Base-by-base conservation (phyloP, 92 coral and sea anemone genomes). In the Nematostella vectensis region DNA sequence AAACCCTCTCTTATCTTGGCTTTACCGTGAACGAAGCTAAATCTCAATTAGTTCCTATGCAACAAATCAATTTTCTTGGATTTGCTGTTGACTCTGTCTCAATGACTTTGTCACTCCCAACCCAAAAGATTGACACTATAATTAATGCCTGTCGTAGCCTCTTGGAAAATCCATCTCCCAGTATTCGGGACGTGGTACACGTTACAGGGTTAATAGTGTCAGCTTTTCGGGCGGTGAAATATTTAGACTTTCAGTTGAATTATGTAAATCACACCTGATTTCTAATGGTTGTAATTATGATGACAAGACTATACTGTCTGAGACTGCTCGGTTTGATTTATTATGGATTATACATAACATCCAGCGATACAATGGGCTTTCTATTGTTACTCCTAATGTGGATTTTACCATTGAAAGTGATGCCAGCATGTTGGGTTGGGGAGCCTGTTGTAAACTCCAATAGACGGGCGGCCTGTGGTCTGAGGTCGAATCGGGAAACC, bases 151-250 rank as follows among this genome's bases (percentile, higher is more conserved):
- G 31, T 62, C 0, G 23, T 15, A 31, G 10, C 26, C 16, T 27
- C 42, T 10, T 40, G 11, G 42, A 15, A 8, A 36, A 36, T 36
- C 42, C 42, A 8, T 36, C 42, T 9, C 56, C 47, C 25, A 3
- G 61, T 30, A 37, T 62, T 4, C 21, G 62, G 13, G 57, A 70
- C 31, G 40, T 70, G n/a, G 77, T 71, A 0, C 72, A 62, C 59
- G 63, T 70, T 10, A 70, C 52, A 23, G 63, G 63, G n/a, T 52
- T 70, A 4, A 3, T 70, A 18, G 71, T 61, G 18, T 70, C 63
- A 17, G 63, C 71, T n/a, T 53, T 62, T 51, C 71, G 59, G 6
- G 77, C 63, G 26, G 29, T 61, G 21, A 51, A 63, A 3, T 62
- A 31, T 70, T 25, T 62, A 25, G 18, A 30, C 15, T 44, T 70